Evolutionary conservation across 2,888 invertebrate species (phyloP), one percentile per base, ranked within the genome.

Genomic region (Lasioglossum oenotherae): DNA sequence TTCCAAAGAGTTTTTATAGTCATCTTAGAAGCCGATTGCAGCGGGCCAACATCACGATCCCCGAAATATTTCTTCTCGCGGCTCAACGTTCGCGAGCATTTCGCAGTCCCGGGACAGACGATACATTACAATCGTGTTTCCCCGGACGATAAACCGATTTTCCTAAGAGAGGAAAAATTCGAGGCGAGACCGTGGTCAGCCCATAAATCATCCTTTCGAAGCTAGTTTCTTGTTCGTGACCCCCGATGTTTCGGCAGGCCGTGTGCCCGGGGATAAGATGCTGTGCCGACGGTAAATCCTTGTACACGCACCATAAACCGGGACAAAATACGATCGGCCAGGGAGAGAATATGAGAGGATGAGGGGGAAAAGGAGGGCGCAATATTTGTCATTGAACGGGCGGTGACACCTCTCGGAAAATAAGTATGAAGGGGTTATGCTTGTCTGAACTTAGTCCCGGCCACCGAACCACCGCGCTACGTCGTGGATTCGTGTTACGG

Each of bases 171-270:
- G 67, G 60, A 81, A 46, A 41, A 73, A 75, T 57, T 80, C 64
- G 53, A 53, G 67, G 64, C 64, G 64, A 64, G 71, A 78, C 31
- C 84, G 44, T 60, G 81, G 74, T 78, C 84, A 80, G 49, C 78
- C 73, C 81, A 81, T 84, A 86, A 86, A 86, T 85, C 84, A 85
- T 79, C 77, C 67, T 71, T 64, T 72, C 53, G 41, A 69, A 35
- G 60, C 60, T 14, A 46, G 44, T 49, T 67, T 38, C 74, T 73
- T 49, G 74, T 46, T 64, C 73, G 44, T 19, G 31, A 12, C n/a
- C 27, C 31, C 23, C n/a, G 46, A 31, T 8, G 69, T 57, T 57
- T 77, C 71, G 80, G 71, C 53, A 69, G 69, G 53, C 69, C 49
- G 49, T 41, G 60, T 31, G 76, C 23, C 31, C 23, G 16, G 31